Conservation (phyloP, 2,113 vertebrate species). For the Nerophis ophidion region DNA sequence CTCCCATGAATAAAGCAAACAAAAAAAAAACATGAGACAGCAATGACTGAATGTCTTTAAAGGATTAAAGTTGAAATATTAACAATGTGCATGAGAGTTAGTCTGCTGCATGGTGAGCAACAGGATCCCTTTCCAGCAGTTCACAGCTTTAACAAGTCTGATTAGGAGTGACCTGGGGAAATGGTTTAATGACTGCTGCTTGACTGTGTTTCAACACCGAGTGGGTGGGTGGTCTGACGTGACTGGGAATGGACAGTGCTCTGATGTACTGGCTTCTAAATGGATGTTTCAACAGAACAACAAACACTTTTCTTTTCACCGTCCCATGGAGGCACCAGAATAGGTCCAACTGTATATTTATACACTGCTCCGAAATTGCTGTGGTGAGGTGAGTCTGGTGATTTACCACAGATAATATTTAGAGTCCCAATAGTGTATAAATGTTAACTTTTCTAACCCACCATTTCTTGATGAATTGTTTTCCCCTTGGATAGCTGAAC, state of each 20-base stretch:
- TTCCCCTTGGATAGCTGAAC: background rate
- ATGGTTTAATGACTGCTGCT: slow-evolving; percentile 66
- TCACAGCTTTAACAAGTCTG: slow-evolving; percentile 68
- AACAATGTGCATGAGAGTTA: slow-evolving; percentile 32
- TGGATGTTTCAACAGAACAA: slow-evolving; percentile 64
- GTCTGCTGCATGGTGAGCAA: slow-evolving; percentile 43
- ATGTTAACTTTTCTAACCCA: slow-evolving; percentile 15
- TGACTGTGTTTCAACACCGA: slow-evolving; percentile 59
- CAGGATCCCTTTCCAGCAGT: slow-evolving; percentile 45
- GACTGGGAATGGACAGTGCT: slow-evolving; percentile 50
- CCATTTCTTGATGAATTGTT: background rate
- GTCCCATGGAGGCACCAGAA: slow-evolving; percentile 51
- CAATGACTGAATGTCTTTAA: slow-evolving; percentile 29
- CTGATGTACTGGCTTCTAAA: slow-evolving; percentile 61
- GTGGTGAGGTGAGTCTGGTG: slow-evolving; percentile 21
- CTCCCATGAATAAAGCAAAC: background rate
- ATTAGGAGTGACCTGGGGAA: slow-evolving; percentile 72
- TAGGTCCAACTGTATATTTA: slow-evolving; percentile 52
- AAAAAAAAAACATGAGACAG: background rate
- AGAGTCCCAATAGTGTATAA: slow-evolving; percentile 5
- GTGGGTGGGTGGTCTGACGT: slow-evolving; percentile 71
- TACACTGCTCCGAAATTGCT: slow-evolving; percentile 40
- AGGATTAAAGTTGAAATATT: slow-evolving; percentile 32
- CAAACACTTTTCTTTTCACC: slow-evolving; percentile 57
- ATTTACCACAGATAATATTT: slow-evolving; percentile 51